These are phyloP conservation scores for Periplaneta americana DNA, from an alignment of 1,140 invertebrate species.

Conservation along the genomic window DNA sequence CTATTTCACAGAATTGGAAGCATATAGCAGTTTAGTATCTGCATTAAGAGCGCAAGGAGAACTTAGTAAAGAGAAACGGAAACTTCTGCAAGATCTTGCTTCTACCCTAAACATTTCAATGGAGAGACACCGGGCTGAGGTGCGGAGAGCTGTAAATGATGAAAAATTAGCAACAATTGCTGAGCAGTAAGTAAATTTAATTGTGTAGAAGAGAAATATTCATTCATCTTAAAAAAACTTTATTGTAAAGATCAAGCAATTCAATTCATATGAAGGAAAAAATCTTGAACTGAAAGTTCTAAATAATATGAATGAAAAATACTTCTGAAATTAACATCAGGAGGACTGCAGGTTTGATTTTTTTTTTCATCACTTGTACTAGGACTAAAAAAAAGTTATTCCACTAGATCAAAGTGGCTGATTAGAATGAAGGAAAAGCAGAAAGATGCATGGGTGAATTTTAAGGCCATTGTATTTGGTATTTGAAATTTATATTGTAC, in stretches of 20 bases:
- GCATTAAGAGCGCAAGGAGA: conserved; percentile 87
- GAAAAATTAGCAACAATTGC: conserved; percentile 83
- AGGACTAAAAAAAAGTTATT: too few relatives aligned
- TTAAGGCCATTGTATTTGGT: too few relatives aligned
- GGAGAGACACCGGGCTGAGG: conserved; percentile 86
- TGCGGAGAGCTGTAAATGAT: conserved; percentile 84
- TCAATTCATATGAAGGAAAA: too few relatives aligned
- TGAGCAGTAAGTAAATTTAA: conserved; percentile 60
- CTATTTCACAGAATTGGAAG: conserved; percentile 70
- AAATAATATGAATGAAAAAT: too few relatives aligned
- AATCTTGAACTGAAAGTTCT: too few relatives aligned
- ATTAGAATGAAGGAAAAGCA: too few relatives aligned
- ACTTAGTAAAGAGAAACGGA: conserved; percentile 76
- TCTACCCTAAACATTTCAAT: conserved; percentile 77
- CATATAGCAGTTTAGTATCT: conserved; percentile 81
- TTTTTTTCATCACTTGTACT: not conserved
- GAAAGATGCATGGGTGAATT: too few relatives aligned
- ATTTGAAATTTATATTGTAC: too few relatives aligned
- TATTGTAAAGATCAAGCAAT: not conserved
- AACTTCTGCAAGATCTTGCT: conserved; percentile 75
- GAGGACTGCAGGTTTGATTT: not conserved
- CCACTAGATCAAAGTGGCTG: too few relatives aligned
- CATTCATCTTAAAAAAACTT: not conserved
- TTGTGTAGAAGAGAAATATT: too few relatives aligned
- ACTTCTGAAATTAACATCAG: too few relatives aligned